phyloP scores from a whole-genome alignment of 1,140 invertebrate species.

The Brachystomella parvula region DNA sequence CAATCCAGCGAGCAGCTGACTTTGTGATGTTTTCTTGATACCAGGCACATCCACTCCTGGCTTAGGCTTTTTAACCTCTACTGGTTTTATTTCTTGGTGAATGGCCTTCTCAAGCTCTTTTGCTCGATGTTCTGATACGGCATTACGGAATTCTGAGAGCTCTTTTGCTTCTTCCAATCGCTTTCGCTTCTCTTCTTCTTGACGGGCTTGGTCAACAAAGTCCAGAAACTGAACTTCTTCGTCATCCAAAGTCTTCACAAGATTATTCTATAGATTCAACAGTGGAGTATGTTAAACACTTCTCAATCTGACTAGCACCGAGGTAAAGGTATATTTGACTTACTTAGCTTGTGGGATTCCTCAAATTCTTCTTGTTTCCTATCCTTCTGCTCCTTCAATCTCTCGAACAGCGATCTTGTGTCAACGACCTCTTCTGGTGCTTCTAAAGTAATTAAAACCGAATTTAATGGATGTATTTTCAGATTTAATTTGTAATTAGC shows the following conservation, averaged over 20 bases:
- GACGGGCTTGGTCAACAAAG: conserved; percentile 73
- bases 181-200: conserved; percentile 71
- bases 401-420: conserved; percentile 72
- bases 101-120: conserved; percentile 58
- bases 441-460: conserved; percentile 50
- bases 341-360: conserved; percentile 87
- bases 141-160: conserved; percentile 70
- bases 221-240: conserved; percentile 92
- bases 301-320: not conserved
- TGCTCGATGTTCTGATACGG: conserved; percentile 68
- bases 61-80: conserved; percentile 20
- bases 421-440: conserved; percentile 66
- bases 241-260: conserved; percentile 87
- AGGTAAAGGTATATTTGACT: conserved; percentile 39
- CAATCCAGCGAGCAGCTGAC: conserved; percentile 52
- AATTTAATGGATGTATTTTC: conserved; percentile 13
- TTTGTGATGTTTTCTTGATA: conserved; percentile 46
- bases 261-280: conserved; percentile 64
- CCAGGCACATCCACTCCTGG: conserved; percentile 2
- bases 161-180: conserved; percentile 69
- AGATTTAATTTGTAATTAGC: conserved; percentile 14
- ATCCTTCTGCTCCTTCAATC: conserved; percentile 81
- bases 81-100: conserved; percentile 47
- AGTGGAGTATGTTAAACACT: conserved; percentile 24
- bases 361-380: conserved; percentile 88